A percentile compares a stretch with the other conserved stretches of the same genome.
Conservation (phyloP, 2,797 vertebrate species). For the Pseudomugil tenellus region DNA sequence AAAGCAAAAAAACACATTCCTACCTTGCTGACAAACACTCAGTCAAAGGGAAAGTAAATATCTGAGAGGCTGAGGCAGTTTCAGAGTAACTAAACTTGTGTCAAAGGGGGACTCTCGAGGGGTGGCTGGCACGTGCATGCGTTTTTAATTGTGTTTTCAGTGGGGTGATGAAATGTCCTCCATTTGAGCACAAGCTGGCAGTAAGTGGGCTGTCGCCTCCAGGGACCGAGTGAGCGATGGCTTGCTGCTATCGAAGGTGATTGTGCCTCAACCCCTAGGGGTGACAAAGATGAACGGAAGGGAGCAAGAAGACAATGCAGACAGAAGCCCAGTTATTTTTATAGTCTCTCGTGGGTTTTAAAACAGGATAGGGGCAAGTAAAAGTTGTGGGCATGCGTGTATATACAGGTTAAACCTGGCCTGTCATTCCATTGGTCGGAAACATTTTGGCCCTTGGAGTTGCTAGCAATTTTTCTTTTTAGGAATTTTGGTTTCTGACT, state of each 20-base stretch:
- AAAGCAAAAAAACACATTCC: slow-evolving; percentile 23
- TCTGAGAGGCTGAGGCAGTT: slow-evolving; percentile 42
- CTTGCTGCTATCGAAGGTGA: slow-evolving; percentile 68
- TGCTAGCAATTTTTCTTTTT: no score
- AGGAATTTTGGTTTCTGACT: no score
- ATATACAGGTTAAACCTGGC: slow-evolving; percentile 2
- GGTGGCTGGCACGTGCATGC: slow-evolving; percentile 26
- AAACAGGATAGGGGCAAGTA: slow-evolving; percentile 3
- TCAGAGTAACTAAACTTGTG: slow-evolving; percentile 59
- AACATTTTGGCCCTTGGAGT: no score
- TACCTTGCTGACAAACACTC: slow-evolving; percentile 58
- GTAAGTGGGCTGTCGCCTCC: slow-evolving; percentile 78
- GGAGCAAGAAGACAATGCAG: slow-evolving; percentile 58
- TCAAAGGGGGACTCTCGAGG: slow-evolving; percentile 30
- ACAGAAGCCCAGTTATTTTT: slow-evolving; percentile 7
- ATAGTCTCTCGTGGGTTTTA: slow-evolving; percentile 26
- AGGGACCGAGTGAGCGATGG: slow-evolving; percentile 77
- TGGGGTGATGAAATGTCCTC: slow-evolving; percentile 75
- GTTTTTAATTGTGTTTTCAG: slow-evolving; percentile 79
- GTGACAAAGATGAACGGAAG: slow-evolving; percentile 67
- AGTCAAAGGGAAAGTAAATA: slow-evolving; percentile 63
- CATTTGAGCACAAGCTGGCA: slow-evolving; percentile 70
- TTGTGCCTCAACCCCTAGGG: slow-evolving; percentile 68
- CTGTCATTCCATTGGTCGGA: no score
- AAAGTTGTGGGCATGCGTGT: background rate